phyloP scores from a whole-genome alignment of 1,140 invertebrate genomes.

The Drosophila dunni region DNA sequence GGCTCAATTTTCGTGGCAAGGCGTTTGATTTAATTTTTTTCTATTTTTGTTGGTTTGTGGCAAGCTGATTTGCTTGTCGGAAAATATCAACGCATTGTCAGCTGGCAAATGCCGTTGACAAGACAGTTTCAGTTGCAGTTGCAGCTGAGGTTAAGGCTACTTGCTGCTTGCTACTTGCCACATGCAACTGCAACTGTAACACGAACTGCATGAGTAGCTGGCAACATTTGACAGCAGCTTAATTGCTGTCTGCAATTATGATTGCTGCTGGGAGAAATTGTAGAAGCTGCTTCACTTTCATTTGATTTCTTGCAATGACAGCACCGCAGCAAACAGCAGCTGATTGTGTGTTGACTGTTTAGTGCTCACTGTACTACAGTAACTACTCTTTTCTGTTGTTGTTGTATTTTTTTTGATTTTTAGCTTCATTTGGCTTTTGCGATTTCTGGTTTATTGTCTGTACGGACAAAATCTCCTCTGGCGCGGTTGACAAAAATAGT shows the following conservation, averaged over 20 bases:
- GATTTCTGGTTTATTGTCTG: conserved; percentile 64
- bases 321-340: conserved; percentile 26
- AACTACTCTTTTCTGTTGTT: conserved; percentile 30
- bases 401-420: conserved; percentile 5
- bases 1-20: conserved; percentile 63
- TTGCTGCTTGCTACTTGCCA: conserved; percentile 41
- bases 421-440: conserved; percentile 55
- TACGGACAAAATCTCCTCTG: conserved; percentile 38
- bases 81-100: conserved; percentile 83
- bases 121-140: conserved; percentile 39
- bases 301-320: conserved; percentile 65
- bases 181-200: conserved; percentile 70
- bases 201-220: conserved; percentile 76
- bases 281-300: conserved; percentile 63
- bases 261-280: conserved; percentile 60
- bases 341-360: conserved; percentile 31
- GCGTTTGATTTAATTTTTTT: conserved; percentile 12
- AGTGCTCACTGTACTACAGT: conserved; percentile 16
- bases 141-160: conserved; percentile 4
- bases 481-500: conserved; percentile 73
- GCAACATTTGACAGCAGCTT: conserved; percentile 75
- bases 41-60: conserved; percentile 29
- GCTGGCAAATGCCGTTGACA: conserved; percentile 63
- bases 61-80: conserved; percentile 77
- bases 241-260: conserved; percentile 82